Conservation (phyloP, 2,113 vertebrate species). For the Apeltes quadracus region DNA sequence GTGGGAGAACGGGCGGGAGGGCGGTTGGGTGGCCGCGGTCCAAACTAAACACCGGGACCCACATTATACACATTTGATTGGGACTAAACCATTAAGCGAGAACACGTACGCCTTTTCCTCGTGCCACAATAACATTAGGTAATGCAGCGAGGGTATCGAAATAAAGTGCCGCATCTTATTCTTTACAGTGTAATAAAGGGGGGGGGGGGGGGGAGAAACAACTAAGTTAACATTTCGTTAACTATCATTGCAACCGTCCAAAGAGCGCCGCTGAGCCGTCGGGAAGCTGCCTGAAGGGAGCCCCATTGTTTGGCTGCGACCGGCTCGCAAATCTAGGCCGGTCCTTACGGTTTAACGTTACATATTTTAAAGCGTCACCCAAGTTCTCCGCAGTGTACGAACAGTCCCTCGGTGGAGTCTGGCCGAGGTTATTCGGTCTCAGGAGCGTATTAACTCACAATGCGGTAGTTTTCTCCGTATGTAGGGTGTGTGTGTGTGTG, state of each 20-base stretch:
- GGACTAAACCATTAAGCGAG: too few species aligned
- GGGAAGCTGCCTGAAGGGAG: slow-evolving; percentile 35
- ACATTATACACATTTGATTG: neutral
- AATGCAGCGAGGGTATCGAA: too few species aligned
- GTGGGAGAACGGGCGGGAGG: slow-evolving; percentile 72
- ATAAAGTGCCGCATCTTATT: neutral
- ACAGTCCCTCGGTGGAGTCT: neutral
- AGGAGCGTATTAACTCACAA: neutral
- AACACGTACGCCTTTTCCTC: too few species aligned
- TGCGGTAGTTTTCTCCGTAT: neutral
- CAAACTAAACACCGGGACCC: slow-evolving; percentile 42
- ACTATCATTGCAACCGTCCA: neutral
- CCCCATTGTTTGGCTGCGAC: slow-evolving; percentile 62
- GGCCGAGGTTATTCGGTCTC: rapidly evolving
- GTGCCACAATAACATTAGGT: too few species aligned
- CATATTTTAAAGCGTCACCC: neutral
- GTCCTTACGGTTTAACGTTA: slow-evolving; percentile 1
- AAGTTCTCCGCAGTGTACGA: slow-evolving; percentile 24
- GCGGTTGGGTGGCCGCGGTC: slow-evolving; percentile 66
- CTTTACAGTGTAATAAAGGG: neutral
- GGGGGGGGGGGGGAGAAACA: neutral
- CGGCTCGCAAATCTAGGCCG: slow-evolving; percentile 21
- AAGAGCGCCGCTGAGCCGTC: neutral
- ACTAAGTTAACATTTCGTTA: neutral
- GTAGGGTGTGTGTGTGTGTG: slow-evolving; percentile 19